Conservation (phyloP, 2,797 vertebrate species). For the Onychomys torridus region DNA sequence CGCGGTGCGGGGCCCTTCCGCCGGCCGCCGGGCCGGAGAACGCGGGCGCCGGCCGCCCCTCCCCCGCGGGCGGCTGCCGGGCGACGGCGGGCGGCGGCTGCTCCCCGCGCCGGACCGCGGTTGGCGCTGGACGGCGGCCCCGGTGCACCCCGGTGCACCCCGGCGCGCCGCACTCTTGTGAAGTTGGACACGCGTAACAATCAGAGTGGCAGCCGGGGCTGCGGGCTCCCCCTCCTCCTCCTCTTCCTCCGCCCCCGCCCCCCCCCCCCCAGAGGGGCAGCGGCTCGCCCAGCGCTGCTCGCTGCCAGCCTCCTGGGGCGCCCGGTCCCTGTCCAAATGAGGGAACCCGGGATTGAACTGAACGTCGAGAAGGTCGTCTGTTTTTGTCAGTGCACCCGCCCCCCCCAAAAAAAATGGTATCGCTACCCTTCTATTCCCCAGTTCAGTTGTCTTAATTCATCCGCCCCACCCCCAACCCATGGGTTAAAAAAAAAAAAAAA, state of each 20-base stretch:
- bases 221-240: neutral
- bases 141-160: neutral
- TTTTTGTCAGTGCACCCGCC: neutral
- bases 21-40: constrained; percentile 62
- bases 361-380: neutral
- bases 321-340: neutral
- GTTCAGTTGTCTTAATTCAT: neutral
- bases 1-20: constrained; percentile 73
- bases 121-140: neutral
- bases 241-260: neutral
- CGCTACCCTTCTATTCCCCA: neutral
- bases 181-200: constrained; percentile 70
- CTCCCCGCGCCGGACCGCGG: neutral
- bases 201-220: neutral
- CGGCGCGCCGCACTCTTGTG: constrained; percentile 21
- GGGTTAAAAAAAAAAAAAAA: neutral
- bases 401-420: neutral
- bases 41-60: constrained; percentile 46
- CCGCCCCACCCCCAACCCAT: neutral
- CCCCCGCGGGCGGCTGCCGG: constrained; percentile 62
- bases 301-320: neutral
- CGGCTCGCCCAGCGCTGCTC: neutral
- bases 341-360: neutral
- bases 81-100: constrained; percentile 63
- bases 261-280: neutral